Evolutionary conservation across 2,888 invertebrate species (phyloP).

Genomic region (Stratiomys singularior): DNA sequence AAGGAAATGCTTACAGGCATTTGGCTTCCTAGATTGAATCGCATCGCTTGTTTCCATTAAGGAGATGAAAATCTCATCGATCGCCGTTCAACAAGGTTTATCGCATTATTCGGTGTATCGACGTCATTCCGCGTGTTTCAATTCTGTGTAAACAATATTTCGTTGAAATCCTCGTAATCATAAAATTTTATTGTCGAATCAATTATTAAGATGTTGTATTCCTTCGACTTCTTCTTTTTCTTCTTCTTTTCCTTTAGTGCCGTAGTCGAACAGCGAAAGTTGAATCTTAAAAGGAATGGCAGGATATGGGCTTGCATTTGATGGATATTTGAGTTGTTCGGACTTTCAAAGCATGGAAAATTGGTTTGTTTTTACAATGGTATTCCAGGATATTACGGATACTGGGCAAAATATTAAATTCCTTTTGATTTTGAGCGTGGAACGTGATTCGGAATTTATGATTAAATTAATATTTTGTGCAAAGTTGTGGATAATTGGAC

Average conservation of each 20-base stretch:
- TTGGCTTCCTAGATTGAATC: conserved; percentile 8
- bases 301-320: background rate
- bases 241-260: too few relatives aligned
- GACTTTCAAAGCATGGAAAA: too few relatives aligned
- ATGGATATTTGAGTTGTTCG: background rate
- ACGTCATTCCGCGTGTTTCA: background rate
- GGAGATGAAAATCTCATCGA: conserved; percentile 38
- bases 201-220: conserved; percentile 43
- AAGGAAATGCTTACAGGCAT: conserved; percentile 3
- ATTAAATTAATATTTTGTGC: too few relatives aligned
- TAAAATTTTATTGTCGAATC: conserved; percentile 48
- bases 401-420: too few relatives aligned
- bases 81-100: background rate
- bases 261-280: too few relatives aligned
- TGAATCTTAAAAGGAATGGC: conserved; percentile 10
- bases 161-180: conserved; percentile 43
- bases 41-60: conserved; percentile 26
- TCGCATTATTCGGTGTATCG: background rate
- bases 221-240: too few relatives aligned
- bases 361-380: too few relatives aligned
- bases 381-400: too few relatives aligned
- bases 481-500: too few relatives aligned
- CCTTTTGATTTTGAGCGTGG: too few relatives aligned
- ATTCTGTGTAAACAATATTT: conserved; percentile 44
- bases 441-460: too few relatives aligned